Percentiles rank a stretch among this genome's conserved stretches.
These are phyloP conservation scores for Octonoba sinensis DNA, from an alignment of 2,888 invertebrate genomes.

Conservation along the genomic window DNA sequence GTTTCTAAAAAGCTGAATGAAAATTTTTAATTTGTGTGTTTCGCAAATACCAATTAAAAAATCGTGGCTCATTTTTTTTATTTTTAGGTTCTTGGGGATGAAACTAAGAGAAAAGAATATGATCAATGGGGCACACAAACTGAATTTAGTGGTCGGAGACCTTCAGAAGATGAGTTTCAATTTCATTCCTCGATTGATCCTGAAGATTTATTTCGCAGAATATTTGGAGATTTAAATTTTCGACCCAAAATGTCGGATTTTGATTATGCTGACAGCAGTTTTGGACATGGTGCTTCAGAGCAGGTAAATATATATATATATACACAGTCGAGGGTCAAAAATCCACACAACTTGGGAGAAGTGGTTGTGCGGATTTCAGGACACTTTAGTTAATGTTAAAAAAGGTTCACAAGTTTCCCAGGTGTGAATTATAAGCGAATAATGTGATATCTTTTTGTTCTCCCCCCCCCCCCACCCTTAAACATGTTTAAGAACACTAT, in stretches of 20 bases:
- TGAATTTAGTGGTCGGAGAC: constrained; percentile 30
- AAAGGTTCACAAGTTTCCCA: too few species aligned
- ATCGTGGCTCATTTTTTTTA: constrained; percentile 23
- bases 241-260: constrained; percentile 74
- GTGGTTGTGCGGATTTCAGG: too few species aligned
- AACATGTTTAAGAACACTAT: too few species aligned
- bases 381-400: too few species aligned
- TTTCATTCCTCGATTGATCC: constrained; percentile 92
- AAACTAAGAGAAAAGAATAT: constrained; percentile 73
- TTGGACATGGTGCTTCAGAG: constrained; percentile 88
- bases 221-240: constrained; percentile 77
- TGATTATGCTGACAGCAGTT: constrained; percentile 89
- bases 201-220: constrained; percentile 95
- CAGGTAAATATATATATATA: constrained; percentile 77
- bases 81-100: constrained; percentile 73
- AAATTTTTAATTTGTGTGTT: too few species aligned
- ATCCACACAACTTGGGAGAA: too few species aligned
- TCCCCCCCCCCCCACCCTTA: too few species aligned
- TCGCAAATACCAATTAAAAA: too few species aligned
- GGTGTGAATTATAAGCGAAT: too few species aligned
- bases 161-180: constrained; percentile 74
- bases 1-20: too few species aligned
- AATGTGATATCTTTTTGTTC: too few species aligned
- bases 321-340: too few species aligned
- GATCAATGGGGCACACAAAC: constrained; percentile 72